Evolutionary conservation across 2,113 vertebrate genomes (phyloP).

Genomic region (Emydura subglobosa): DNA sequence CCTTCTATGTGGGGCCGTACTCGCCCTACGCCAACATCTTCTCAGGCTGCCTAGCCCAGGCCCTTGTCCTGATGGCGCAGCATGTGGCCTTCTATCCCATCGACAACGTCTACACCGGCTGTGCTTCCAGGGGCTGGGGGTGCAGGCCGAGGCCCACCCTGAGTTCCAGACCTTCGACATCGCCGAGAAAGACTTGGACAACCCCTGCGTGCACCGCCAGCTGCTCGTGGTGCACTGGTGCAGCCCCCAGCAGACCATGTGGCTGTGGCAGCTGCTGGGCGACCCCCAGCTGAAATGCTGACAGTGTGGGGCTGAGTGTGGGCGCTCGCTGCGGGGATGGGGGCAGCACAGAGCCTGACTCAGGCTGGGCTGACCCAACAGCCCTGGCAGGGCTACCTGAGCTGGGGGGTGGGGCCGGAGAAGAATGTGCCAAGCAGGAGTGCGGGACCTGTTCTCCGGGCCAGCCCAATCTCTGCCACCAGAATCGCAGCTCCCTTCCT

Average conservation of each 20-base stretch:
- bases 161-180: conserved; percentile 88
- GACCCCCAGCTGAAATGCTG: conserved; percentile 76
- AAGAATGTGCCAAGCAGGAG: neutral
- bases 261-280: conserved; percentile 85
- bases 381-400: too few species aligned
- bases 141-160: conserved; percentile 84
- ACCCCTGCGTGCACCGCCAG: conserved; percentile 81
- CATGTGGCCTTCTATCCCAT: conserved; percentile 86
- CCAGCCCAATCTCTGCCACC: too few species aligned
- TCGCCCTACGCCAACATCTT: conserved; percentile 88
- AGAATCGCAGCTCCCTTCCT: too few species aligned
- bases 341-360: too few species aligned
- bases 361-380: too few species aligned
- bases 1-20: conserved; percentile 84
- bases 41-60: conserved; percentile 79
- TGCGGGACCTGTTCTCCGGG: neutral
- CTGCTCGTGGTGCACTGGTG: conserved; percentile 87
- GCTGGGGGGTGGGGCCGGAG: neutral
- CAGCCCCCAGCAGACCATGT: conserved; percentile 85
- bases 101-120: conserved; percentile 91
- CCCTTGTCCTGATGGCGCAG: conserved; percentile 74
- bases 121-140: conserved; percentile 86
- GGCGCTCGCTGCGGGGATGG: neutral
- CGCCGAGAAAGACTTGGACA: conserved; percentile 73
- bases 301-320: neutral